Percentiles rank a stretch among this genome's conserved stretches.
These are phyloP conservation scores for Andrena fulva DNA, from an alignment of 2,888 invertebrate genomes.

Conservation along the genomic window DNA sequence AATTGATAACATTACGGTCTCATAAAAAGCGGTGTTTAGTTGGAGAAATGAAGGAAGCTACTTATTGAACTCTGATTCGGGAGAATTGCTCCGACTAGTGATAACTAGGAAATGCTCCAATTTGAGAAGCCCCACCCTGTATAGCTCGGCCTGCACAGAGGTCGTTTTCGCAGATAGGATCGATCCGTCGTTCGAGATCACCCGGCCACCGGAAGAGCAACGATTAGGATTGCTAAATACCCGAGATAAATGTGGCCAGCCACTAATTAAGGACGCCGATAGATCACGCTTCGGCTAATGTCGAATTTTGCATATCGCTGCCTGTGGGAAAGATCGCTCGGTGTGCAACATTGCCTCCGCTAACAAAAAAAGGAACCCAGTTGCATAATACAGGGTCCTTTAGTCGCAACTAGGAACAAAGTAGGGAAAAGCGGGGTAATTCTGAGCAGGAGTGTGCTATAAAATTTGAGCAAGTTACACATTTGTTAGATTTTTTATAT, in stretches of 20 bases:
- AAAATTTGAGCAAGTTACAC: too few species aligned
- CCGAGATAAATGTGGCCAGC: constrained; percentile 48
- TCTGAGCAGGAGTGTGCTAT: too few species aligned
- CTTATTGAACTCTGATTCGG: neutral
- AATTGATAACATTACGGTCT: too few species aligned
- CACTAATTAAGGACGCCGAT: constrained; percentile 58
- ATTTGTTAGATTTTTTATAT: too few species aligned
- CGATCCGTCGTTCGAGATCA: constrained; percentile 14
- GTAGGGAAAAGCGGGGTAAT: too few species aligned
- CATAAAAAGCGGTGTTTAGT: too few species aligned
- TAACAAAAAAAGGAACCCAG: constrained; percentile 35
- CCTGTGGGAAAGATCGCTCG: constrained; percentile 56
- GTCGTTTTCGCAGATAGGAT: constrained; percentile 17
- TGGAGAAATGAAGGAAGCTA: too few species aligned
- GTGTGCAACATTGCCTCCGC: constrained; percentile 30
- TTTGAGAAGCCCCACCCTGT: neutral
- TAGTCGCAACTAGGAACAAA: neutral
- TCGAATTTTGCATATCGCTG: constrained; percentile 62
- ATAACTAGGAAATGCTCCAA: neutral
- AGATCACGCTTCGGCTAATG: constrained; percentile 62
- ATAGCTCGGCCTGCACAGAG: neutral
- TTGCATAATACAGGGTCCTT: neutral
- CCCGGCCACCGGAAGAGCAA: constrained; percentile 44
- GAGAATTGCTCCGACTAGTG: neutral
- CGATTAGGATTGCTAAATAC: constrained; percentile 61